Evolutionary conservation across 2,888 invertebrate genomes (phyloP).

Genomic region (Cremastinae sp.): DNA sequence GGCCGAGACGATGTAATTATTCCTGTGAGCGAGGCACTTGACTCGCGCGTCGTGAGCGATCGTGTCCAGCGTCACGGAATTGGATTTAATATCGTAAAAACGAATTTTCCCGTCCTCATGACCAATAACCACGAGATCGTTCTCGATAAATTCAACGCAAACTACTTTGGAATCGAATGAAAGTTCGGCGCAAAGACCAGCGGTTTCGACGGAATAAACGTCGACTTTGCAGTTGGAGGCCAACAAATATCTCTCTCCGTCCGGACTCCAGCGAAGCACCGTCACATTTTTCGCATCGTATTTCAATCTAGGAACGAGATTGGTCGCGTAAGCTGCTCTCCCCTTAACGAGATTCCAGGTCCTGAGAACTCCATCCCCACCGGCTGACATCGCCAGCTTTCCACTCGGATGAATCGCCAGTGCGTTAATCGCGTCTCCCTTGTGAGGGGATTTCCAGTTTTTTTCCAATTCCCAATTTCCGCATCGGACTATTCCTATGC

Average conservation of each 20-base stretch:
- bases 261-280: constrained; percentile 86
- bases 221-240: constrained; percentile 87
- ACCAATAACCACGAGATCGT: constrained; percentile 85
- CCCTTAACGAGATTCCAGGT: constrained; percentile 98
- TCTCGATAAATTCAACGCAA: constrained; percentile 86
- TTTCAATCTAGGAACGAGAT: constrained; percentile 83
- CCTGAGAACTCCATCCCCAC: constrained; percentile 90
- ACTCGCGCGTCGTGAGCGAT: constrained; percentile 85
- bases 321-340: constrained; percentile 93
- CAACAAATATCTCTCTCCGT: constrained; percentile 89
- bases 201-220: constrained; percentile 90
- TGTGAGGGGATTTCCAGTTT: constrained; percentile 91
- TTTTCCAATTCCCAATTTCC: constrained; percentile 94
- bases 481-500: constrained; percentile 89
- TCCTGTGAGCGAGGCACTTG: constrained; percentile 84
- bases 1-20: constrained; percentile 85
- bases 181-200: constrained; percentile 86
- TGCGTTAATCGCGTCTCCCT: constrained; percentile 87
- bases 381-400: constrained; percentile 92
- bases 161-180: constrained; percentile 87
- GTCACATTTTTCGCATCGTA: constrained; percentile 73
- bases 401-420: constrained; percentile 94
- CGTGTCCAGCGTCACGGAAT: constrained; percentile 76
- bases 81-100: constrained; percentile 82
- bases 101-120: constrained; percentile 88